phyloP scores from a whole-genome alignment of 2,888 invertebrate species.

The Drosophila paracracens region DNA sequence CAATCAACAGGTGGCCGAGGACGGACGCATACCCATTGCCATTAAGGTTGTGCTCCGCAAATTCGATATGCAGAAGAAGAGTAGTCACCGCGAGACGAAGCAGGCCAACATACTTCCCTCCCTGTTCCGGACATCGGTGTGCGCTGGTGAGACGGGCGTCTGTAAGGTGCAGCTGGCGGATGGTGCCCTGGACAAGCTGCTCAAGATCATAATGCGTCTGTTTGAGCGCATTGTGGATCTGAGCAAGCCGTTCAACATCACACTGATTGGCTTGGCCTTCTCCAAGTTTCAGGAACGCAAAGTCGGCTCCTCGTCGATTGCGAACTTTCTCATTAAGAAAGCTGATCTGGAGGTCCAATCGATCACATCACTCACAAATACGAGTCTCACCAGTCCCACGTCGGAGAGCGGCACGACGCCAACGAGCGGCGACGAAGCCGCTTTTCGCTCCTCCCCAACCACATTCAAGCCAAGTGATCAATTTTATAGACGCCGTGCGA shows the following conservation, averaged over 20 bases:
- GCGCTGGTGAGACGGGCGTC: constrained; percentile 79
- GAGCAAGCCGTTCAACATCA: constrained; percentile 91
- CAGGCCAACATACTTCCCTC: constrained; percentile 90
- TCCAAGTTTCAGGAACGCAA: constrained; percentile 91
- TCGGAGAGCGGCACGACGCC: constrained; percentile 56
- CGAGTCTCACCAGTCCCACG: constrained; percentile 69
- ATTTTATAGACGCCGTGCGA: constrained; percentile 82
- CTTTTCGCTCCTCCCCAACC: constrained; percentile 83
- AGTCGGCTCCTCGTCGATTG: constrained; percentile 89
- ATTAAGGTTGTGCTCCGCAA: constrained; percentile 91
- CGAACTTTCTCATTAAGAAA: constrained; percentile 90
- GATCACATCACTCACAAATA: constrained; percentile 87
- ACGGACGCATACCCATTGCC: constrained; percentile 91
- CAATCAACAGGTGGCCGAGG: constrained; percentile 86
- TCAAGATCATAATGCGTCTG: constrained; percentile 90
- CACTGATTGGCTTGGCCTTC: constrained; percentile 92
- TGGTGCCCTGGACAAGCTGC: constrained; percentile 88
- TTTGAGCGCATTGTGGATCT: constrained; percentile 91
- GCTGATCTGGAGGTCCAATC: constrained; percentile 91
- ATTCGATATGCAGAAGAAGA: constrained; percentile 88
- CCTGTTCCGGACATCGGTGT: constrained; percentile 85
- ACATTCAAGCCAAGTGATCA: constrained; percentile 84
- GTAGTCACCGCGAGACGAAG: constrained; percentile 90
- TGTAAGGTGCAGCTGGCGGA: constrained; percentile 85
- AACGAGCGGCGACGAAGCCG: constrained; percentile 69